Base-by-base conservation (phyloP, 1,140 invertebrate species). In the Drosophila pseudoananassae region DNA sequence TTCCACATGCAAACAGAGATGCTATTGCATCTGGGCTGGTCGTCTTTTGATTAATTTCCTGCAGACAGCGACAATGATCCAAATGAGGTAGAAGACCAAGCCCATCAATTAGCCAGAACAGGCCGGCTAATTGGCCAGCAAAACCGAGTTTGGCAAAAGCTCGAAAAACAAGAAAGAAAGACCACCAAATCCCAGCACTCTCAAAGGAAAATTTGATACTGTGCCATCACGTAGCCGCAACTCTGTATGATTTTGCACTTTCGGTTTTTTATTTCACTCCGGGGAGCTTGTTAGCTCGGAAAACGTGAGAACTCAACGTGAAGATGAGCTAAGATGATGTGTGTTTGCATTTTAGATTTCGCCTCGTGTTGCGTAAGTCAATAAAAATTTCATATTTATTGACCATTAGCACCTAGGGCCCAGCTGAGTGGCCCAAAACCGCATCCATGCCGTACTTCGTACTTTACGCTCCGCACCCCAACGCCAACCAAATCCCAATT, bases 311-410 rank as follows among this genome's bases (percentile, higher is more conserved):
- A 31, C 38, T 49, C 47, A 49, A 40, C 71, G 38, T 45, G 36
- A 33, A 33, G 38, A 58, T 58, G 64, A 70, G 54, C 64, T 50
- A 60, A 54, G 65, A 61, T 70, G 63, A 69, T 73, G 57, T 74
- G 69, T 87, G 75, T 78, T 59, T 72, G 75, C 70, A 88, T 87
- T 83, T 88, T 87, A 87, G 85, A 87, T 87, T 71, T 31, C 60
- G 47, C 36, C 65, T 49, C 81, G 72, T 72, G 57, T 88, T 87
- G 83, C 83, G 83, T 88, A 73, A 79, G 61, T 88, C 71, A 64
- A 87, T 87, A 78, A 87, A 87, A 87, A 79, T 88, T 88, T 78
- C 83, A 87, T 87, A 88, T 88, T 88, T 83, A 88, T 88, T 88
- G 83, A 87, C 83, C 83, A 87, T 87, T 87, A 87, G 60, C 82